Conservation (phyloP, 1,140 invertebrate genomes). For the Atta colombica region DNA sequence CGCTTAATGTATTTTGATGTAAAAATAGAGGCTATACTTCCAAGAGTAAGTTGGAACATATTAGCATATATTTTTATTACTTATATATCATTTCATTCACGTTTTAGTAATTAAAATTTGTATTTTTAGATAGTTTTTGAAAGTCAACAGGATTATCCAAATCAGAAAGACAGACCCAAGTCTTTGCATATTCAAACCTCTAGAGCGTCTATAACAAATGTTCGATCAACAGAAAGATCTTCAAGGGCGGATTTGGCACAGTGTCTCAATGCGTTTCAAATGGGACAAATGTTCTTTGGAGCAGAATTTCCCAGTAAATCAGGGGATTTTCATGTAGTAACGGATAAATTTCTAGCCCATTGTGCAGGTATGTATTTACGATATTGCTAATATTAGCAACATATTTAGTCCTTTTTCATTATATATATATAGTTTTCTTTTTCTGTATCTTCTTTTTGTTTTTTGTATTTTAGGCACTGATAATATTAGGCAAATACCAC, state of each 20-base stretch:
- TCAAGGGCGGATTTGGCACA: constrained; percentile 91
- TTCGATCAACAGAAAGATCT: constrained; percentile 89
- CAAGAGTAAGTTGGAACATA: constrained; percentile 89
- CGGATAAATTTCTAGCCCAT: constrained; percentile 92
- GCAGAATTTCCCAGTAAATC: constrained; percentile 90
- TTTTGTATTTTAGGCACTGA: constrained; percentile 85
- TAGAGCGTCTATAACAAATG: constrained; percentile 93
- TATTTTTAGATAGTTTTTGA: constrained; percentile 90
- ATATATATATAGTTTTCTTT: constrained; percentile 37
- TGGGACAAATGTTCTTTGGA: constrained; percentile 91
- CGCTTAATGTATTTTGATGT: constrained; percentile 93
- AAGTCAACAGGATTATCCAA: constrained; percentile 89
- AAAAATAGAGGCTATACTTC: constrained; percentile 96
- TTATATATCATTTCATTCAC: not conserved
- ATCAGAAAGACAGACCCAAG: constrained; percentile 93
- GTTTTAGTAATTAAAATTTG: not conserved
- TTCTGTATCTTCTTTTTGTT: constrained; percentile 65
- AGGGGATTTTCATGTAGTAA: constrained; percentile 90
- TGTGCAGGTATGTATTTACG: constrained; percentile 88
- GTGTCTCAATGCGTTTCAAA: constrained; percentile 91
- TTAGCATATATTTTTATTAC: not conserved
- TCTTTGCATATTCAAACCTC: constrained; percentile 94
- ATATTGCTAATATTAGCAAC: constrained; percentile 41
- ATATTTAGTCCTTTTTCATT: constrained; percentile 43
- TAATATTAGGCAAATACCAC: constrained; percentile 84